phyloP scores from a whole-genome alignment of 2,797 vertebrate genomes.

The Notolepis coatsorum region DNA sequence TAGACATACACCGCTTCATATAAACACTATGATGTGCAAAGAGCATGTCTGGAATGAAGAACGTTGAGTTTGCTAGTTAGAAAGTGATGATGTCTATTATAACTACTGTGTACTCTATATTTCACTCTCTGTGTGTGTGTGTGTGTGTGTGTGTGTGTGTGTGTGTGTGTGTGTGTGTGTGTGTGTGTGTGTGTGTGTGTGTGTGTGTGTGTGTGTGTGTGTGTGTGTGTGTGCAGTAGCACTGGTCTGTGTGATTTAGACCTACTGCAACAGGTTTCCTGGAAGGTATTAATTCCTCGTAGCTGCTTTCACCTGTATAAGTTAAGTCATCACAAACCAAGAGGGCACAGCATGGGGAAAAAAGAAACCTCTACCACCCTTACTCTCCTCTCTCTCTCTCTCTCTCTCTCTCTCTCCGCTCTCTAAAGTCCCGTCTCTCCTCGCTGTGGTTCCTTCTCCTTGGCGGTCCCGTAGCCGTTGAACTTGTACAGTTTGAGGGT shows the following conservation, averaged over 20 bases:
- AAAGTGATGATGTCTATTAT: neutral
- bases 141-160: neutral
- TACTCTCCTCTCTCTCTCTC: neutral
- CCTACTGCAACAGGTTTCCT: constrained; percentile 27
- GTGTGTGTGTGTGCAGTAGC: neutral
- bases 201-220: neutral
- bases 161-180: neutral
- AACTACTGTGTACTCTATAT: neutral
- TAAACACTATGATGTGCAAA: too few species aligned
- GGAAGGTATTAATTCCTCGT: neutral
- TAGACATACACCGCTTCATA: neutral
- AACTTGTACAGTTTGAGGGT: constrained; percentile 75
- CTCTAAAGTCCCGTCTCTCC: constrained; percentile 35
- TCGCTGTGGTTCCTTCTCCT: neutral
- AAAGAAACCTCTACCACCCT: neutral
- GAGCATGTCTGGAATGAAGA: neutral
- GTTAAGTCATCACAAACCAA: constrained; percentile 1
- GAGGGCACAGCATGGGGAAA: neutral
- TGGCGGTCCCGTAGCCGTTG: constrained; percentile 81
- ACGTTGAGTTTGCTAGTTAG: neutral
- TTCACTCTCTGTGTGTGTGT: neutral
- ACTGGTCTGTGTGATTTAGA: constrained; percentile 12
- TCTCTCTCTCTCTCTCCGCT: constrained; percentile 2
- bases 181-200: neutral
- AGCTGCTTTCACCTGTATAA: neutral